These are phyloP conservation scores for Leuciscus waleckii DNA, from an alignment of 2,797 vertebrate genomes.

Conservation along the genomic window DNA sequence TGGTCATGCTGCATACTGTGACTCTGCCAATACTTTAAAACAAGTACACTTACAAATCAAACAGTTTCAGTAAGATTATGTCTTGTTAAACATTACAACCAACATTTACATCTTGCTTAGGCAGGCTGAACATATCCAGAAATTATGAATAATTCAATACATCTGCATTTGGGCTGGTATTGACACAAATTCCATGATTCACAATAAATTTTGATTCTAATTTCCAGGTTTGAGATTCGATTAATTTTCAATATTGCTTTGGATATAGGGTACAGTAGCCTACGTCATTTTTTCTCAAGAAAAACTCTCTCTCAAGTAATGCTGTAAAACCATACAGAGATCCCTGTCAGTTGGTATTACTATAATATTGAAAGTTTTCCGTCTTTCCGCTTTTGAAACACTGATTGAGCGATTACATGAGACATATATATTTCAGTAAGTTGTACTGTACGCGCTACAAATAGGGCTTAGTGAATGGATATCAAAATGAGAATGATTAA, in stretches of 20 bases:
- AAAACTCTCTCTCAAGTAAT: not conserved
- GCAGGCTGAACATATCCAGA: conserved; percentile 9
- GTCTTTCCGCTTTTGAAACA: not conserved
- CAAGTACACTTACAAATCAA: conserved; percentile 9
- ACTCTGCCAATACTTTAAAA: conserved; percentile 5
- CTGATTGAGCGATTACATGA: not conserved
- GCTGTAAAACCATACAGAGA: too few relatives aligned
- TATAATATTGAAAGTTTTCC: too few relatives aligned
- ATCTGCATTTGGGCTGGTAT: not conserved
- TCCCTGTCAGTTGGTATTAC: too few relatives aligned
- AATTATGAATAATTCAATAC: not conserved
- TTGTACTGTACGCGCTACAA: not conserved
- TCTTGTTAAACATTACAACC: not conserved
- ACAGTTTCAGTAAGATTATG: not conserved
- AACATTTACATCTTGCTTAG: conserved; percentile 3
- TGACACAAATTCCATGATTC: not conserved
- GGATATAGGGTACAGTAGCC: not conserved
- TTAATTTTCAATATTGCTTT: not conserved
- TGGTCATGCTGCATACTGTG: not conserved
- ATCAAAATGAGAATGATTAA: not conserved
- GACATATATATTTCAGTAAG: not conserved
- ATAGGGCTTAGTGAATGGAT: not conserved
- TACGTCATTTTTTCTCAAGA: not conserved
- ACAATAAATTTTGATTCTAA: not conserved
- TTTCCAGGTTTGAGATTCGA: not conserved